Percentiles rank a stretch among this genome's conserved stretches.
phyloP scores from a whole-genome alignment of 35 echinoderm and acorn worm genomes.

The Anneissia japonica region DNA sequence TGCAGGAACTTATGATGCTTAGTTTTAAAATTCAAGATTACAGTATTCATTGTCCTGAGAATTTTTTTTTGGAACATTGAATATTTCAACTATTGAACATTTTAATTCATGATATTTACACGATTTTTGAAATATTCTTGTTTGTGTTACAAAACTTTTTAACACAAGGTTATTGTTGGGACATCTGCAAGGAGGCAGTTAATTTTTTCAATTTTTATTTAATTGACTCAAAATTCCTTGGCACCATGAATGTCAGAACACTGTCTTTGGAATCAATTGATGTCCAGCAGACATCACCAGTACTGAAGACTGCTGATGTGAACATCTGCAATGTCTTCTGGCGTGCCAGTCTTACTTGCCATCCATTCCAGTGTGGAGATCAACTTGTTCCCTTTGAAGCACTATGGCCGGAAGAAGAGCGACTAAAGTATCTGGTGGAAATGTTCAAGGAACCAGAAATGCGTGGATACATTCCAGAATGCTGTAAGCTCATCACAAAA shows the following conservation, averaged over 20 bases:
- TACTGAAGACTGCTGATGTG: neutral
- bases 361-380: constrained; percentile 53
- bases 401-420: constrained; percentile 61
- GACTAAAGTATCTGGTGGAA: constrained; percentile 29
- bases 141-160: no score
- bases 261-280: neutral
- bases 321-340: constrained; percentile 76
- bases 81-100: no score
- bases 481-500: constrained; percentile 44
- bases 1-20: no score
- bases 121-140: no score
- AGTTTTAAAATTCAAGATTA: no score
- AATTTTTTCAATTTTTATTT: no score
- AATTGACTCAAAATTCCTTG: no score
- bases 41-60: no score
- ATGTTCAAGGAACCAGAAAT: constrained; percentile 44
- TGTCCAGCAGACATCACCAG: neutral
- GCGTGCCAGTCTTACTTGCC: constrained; percentile 68
- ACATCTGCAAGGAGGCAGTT: no score
- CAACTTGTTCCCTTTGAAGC: constrained; percentile 42
- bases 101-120: no score
- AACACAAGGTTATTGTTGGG: no score
- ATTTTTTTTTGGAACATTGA: no score
- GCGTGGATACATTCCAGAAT: constrained; percentile 35
- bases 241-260: neutral